Evolutionary conservation across 2,113 vertebrate species (phyloP).

Genomic region (Corvus hawaiiensis): DNA sequence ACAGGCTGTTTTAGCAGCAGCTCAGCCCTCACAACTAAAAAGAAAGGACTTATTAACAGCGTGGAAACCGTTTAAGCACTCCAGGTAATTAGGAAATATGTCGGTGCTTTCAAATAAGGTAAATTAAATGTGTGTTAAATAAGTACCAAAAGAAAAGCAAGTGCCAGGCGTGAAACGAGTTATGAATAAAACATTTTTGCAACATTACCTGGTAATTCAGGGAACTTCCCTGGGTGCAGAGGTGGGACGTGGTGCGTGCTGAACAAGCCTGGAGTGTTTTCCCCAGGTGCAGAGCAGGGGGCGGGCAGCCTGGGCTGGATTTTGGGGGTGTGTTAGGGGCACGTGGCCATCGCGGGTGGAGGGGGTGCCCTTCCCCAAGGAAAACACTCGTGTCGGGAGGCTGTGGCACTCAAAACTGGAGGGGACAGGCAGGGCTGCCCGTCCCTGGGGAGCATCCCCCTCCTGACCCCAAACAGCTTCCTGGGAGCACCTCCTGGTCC

Average conservation of each 20-base stretch:
- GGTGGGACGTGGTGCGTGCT: not conserved
- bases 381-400: not conserved
- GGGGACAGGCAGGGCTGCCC: not conserved
- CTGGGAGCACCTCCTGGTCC: not conserved
- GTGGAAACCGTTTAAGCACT: not conserved
- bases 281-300: fast-evolving
- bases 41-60: not conserved
- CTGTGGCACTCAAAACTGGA: not conserved
- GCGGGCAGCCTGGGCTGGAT: fast-evolving
- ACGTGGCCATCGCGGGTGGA: fast-evolving
- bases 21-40: not conserved
- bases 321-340: fast-evolving
- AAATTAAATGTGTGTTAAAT: slow-evolving; percentile 11
- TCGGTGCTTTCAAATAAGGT: not conserved
- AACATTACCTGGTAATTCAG: not conserved
- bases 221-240: not conserved
- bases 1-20: not conserved
- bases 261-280: not conserved
- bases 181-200: not conserved
- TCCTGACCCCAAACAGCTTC: not conserved
- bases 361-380: fast-evolving
- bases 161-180: not conserved
- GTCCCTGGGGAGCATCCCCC: not conserved
- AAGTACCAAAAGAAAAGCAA: not conserved
- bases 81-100: slow-evolving; percentile 23